A percentile compares a stretch with the other conserved stretches of the same genome.
Conservation (phyloP, 2,888 invertebrate genomes). For the Elgonia sp. region DNA sequence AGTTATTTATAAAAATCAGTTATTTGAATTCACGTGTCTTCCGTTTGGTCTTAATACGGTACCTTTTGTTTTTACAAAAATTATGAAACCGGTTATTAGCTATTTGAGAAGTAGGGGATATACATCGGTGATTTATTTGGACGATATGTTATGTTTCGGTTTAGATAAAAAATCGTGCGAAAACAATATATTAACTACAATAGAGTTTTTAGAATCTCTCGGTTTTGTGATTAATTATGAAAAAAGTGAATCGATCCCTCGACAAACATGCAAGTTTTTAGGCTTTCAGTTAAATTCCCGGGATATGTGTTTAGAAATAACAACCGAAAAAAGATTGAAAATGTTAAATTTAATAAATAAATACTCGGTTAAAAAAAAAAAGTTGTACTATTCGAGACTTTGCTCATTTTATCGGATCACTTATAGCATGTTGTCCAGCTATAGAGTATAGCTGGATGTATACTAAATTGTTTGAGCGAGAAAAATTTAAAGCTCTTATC, state of each 20-base stretch:
- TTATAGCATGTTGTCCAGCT: neutral
- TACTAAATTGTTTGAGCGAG: slow-evolving; percentile 6
- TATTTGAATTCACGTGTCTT: neutral
- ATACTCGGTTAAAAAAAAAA: too few species aligned
- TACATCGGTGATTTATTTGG: slow-evolving; percentile 4
- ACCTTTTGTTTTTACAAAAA: slow-evolving; percentile 29
- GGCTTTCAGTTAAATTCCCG: neutral
- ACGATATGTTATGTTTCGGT: neutral
- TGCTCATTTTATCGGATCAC: neutral
- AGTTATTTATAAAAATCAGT: neutral
- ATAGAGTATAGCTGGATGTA: neutral
- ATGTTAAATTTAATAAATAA: neutral
- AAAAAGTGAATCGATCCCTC: neutral
- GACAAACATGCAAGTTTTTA: neutral
- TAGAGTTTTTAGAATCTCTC: neutral
- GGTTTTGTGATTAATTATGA: neutral
- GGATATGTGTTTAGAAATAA: neutral
- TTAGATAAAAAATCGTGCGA: neutral
- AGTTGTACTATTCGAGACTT: neutral
- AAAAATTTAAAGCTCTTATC: neutral
- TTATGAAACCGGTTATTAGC: neutral
- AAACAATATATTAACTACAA: neutral
- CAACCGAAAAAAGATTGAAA: neutral
- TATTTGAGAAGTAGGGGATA: neutral
- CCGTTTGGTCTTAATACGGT: neutral